Base-by-base conservation (phyloP, 2,888 invertebrate genomes). In the Nomada fucata region DNA sequence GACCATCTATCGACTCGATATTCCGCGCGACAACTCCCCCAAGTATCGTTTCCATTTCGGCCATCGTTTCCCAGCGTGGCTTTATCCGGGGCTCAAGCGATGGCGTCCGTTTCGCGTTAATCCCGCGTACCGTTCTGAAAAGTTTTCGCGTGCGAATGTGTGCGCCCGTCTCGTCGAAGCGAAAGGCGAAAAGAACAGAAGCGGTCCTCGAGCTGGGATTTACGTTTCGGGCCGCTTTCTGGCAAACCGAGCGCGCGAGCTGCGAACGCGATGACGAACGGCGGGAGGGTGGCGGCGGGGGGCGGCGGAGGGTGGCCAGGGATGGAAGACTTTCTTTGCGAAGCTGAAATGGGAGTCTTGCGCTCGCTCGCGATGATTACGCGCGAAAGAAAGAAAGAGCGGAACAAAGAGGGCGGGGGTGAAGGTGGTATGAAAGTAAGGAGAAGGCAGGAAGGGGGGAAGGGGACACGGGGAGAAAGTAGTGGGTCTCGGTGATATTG, bases 331-430 rank as follows among this genome's bases (percentile, higher is more conserved):
- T 87, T 65, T 83, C 86, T 84, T 82, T 72, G 55, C 74, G 79
- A 76, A 79, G 84, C 72, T 83, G 89, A 90, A 90, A 91, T 91
- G 90, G 70, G 89, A 91, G 89, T 89, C 90, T 90, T 86, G 90
- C 88, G 89, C 86, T 86, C 87, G 87, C 86, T 88, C 86, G 87
- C 85, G 87, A 89, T 91, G 90, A 91, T 91, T 91, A 91, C 88
- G 89, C 84, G 88, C 83, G 88, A 84, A 85, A 85, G 84, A 87
- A 89, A 89, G 86, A 89, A 86, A 85, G 76, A 84, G 82, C 69
- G 74, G 85, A 78, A 89, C 85, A 85, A 89, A 87, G 87, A 50
- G 65, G 26, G 26, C 15, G n/a, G 36, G 29, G 52, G 47, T 7
- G 36, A 29, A 50, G 64, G 50, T n/a, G 75, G 67, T 20, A 64